Evolutionary conservation across 2,113 vertebrate genomes (phyloP).

Genomic region (Eolophus roseicapilla): DNA sequence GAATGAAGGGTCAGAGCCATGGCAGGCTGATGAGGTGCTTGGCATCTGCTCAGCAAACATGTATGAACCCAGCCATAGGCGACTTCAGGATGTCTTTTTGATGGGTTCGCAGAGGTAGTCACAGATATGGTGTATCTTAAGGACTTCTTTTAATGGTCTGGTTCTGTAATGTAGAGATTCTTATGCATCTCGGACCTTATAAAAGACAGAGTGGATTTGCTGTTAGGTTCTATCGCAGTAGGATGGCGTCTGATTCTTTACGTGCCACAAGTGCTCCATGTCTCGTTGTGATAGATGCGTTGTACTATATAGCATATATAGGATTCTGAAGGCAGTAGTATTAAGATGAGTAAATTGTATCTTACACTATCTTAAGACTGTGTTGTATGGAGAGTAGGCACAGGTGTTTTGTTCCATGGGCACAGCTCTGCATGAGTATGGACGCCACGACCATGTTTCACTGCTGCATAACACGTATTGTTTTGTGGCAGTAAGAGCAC

Average conservation of each 20-base stretch:
- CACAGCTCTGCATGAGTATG: not conserved
- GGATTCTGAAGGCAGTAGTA: not conserved
- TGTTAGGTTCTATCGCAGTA: not conserved
- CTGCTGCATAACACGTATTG: not conserved
- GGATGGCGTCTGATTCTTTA: not conserved
- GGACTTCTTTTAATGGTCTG: not conserved
- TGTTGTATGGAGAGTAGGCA: not conserved
- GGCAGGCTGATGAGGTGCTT: not conserved
- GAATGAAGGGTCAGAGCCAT: accelerated
- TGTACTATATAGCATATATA: accelerated
- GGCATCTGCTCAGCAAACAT: not conserved
- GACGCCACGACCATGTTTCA: not conserved
- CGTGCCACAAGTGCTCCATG: not conserved
- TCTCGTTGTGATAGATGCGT: accelerated
- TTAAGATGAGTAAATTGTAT: not conserved
- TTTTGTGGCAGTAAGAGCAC: not conserved
- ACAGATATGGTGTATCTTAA: accelerated
- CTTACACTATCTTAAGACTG: not conserved
- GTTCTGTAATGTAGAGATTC: not conserved
- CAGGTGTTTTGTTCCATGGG: not conserved
- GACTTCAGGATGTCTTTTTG: not conserved
- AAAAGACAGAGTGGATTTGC: not conserved
- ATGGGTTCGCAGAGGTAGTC: accelerated
- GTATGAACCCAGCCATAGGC: accelerated
- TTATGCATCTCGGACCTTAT: accelerated